phyloP scores from a whole-genome alignment of 2,797 vertebrate genomes.

The Lepilemur ruficaudatus region DNA sequence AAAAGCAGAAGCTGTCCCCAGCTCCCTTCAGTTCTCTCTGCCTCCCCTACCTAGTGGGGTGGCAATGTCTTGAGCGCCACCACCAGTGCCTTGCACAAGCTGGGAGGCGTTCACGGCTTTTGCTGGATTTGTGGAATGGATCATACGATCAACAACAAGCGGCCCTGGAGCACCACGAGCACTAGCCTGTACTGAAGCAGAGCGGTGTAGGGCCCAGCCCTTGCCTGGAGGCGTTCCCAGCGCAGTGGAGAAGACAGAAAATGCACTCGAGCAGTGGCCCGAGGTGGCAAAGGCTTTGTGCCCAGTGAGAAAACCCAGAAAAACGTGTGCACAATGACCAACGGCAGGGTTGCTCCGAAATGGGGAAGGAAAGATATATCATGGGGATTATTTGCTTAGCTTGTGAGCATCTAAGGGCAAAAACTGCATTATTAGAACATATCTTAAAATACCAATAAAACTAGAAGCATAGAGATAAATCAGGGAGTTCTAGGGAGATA shows the following conservation, averaged over 20 bases:
- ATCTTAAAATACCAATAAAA: neutral
- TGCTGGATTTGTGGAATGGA: no score
- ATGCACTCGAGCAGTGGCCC: neutral
- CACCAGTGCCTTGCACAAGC: neutral
- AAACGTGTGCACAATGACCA: neutral
- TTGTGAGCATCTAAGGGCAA: neutral
- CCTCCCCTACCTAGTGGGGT: neutral
- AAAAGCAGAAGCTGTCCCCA: neutral
- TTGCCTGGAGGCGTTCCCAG: neutral
- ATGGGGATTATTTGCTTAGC: neutral
- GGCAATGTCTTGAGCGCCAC: neutral
- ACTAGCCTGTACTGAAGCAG: neutral
- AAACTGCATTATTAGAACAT: neutral
- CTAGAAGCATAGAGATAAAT: neutral
- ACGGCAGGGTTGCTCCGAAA: accelerated
- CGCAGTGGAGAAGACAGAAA: neutral
- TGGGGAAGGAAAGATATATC: neutral
- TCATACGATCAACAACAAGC: neutral
- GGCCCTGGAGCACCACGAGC: no score
- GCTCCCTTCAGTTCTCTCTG: neutral
- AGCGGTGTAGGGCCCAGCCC: accelerated
- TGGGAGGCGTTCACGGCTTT: neutral
- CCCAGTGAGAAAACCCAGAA: neutral
- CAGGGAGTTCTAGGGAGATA: neutral
- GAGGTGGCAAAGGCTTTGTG: neutral